Percentiles rank a stretch among this genome's conserved stretches.
Conservation (phyloP, 2,797 vertebrate species). For the Enteromius radiatus region DNA sequence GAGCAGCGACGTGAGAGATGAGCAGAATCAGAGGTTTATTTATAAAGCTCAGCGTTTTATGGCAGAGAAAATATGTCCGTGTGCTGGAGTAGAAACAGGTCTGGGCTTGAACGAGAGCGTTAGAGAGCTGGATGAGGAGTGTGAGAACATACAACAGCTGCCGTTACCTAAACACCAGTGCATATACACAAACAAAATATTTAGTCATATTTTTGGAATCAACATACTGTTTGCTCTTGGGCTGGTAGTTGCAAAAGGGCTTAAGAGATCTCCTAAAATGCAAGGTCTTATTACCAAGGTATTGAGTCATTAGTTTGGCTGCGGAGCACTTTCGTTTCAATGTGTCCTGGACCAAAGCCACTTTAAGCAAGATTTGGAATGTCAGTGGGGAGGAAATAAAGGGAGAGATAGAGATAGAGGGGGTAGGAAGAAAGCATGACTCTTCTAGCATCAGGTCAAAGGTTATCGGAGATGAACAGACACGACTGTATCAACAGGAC, state of each 20-base stretch:
- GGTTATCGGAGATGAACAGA: slow-evolving; percentile 35
- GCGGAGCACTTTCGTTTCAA: slow-evolving; percentile 15
- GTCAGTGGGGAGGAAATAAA: slow-evolving; percentile 32
- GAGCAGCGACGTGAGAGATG: slow-evolving; percentile 40
- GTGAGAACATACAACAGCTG: slow-evolving; percentile 12
- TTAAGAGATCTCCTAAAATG: neutral
- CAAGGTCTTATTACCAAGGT: neutral
- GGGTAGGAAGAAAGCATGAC: slow-evolving; percentile 32
- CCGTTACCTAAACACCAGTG: neutral
- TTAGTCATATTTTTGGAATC: slow-evolving; percentile 1
- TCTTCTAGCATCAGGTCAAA: slow-evolving; percentile 43
- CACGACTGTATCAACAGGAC: slow-evolving; percentile 17
- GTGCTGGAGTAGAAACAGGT: slow-evolving; percentile 29
- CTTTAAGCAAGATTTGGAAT: slow-evolving; percentile 30
- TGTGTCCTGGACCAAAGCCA: slow-evolving; percentile 40
- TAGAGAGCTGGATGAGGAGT: neutral
- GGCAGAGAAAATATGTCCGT: slow-evolving; percentile 33
- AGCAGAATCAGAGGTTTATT: slow-evolving; percentile 54
- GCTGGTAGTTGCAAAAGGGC: slow-evolving; percentile 7
- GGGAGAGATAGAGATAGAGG: slow-evolving; percentile 28
- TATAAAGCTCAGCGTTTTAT: slow-evolving; percentile 45
- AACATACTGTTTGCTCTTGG: neutral
- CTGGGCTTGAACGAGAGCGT: neutral
- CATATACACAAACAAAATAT: slow-evolving; percentile 3
- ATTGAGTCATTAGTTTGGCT: slow-evolving; percentile 29